Evolutionary conservation across 1,140 invertebrate genomes (phyloP).

Genomic region (Watersipora subatra): DNA sequence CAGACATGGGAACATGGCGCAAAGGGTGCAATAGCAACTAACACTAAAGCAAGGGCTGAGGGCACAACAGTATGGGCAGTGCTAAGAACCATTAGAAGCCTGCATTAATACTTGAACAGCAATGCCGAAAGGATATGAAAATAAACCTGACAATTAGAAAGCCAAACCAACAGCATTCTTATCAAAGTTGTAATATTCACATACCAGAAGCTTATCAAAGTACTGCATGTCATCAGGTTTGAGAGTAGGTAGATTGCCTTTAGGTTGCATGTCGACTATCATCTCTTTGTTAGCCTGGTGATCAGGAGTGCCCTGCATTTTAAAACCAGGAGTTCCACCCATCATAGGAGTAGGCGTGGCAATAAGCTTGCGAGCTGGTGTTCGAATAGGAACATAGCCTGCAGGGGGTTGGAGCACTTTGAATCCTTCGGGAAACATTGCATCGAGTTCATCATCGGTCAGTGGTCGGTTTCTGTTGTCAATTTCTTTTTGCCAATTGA

Average conservation of each 20-base stretch:
- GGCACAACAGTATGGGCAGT: no score
- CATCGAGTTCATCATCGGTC: slow-evolving; percentile 90
- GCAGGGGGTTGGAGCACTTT: slow-evolving; percentile 86
- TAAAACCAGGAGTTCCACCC: slow-evolving; percentile 78
- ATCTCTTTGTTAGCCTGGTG: slow-evolving; percentile 44
- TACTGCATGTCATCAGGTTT: slow-evolving; percentile 99
- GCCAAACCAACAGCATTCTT: no score
- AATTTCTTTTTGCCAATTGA: slow-evolving; percentile 97
- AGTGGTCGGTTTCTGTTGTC: slow-evolving; percentile 91
- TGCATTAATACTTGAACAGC: no score
- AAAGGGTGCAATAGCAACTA: background rate
- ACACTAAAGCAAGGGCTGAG: no score
- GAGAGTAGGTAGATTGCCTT: slow-evolving; percentile 86
- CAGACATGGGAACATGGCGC: background rate
- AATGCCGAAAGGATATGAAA: no score
- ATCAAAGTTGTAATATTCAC: no score
- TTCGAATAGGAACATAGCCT: slow-evolving; percentile 90
- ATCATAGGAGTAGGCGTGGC: slow-evolving; percentile 90
- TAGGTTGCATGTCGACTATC: slow-evolving; percentile 91
- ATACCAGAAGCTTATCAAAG: slow-evolving; percentile 84
- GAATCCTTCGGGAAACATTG: slow-evolving; percentile 93
- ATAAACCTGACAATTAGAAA: no score
- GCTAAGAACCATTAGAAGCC: no score
- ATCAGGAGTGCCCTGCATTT: slow-evolving; percentile 57
- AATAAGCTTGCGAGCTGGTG: slow-evolving; percentile 87